Percentiles rank a stretch among this genome's conserved stretches.
Conservation (phyloP, 1,140 invertebrate species). For the Drosophila suzukii region DNA sequence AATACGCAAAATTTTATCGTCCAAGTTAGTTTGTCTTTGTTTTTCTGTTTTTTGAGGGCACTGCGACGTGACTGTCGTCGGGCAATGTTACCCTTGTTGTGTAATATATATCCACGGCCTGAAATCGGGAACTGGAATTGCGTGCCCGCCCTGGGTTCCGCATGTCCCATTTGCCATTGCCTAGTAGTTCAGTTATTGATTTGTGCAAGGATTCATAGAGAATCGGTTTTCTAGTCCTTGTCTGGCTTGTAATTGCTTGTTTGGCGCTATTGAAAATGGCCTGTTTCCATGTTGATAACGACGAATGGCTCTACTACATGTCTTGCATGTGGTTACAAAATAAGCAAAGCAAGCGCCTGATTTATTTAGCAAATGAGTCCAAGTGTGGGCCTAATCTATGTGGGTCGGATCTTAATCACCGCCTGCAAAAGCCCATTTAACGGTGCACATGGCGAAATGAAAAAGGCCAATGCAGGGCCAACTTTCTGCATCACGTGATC, state of each 20-base stretch:
- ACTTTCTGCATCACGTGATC: conserved; percentile 46
- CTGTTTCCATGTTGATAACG: conserved; percentile 55
- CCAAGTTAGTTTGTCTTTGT: conserved; percentile 12
- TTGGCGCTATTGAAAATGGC: conserved; percentile 62
- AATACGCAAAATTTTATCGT: conserved; percentile 45
- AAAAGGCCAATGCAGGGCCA: conserved; percentile 37
- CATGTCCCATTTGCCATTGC: conserved; percentile 28
- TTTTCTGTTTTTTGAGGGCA: conserved; percentile 36
- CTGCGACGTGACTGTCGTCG: conserved; percentile 25
- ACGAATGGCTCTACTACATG: conserved; percentile 15
- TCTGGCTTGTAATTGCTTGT: conserved; percentile 62
- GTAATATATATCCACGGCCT: conserved; percentile 38
- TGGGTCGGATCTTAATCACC: conserved; percentile 60
- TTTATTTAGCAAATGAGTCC: conserved; percentile 38
- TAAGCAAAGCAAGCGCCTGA: conserved; percentile 36
- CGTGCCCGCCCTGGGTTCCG: conserved; percentile 34
- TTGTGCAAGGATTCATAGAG: conserved; percentile 45
- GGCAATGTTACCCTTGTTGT: conserved; percentile 75
- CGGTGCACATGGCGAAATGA: conserved; percentile 20
- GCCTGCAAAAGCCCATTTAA: conserved; percentile 21
- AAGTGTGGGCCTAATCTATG: conserved; percentile 38
- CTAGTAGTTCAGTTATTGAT: conserved; percentile 66
- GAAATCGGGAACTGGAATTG: conserved; percentile 51
- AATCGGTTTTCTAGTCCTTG: conserved; percentile 4
- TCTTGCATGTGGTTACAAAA: conserved; percentile 36